Percentiles rank a stretch among this genome's conserved stretches.
These are phyloP conservation scores for Bufo bufo DNA, from an alignment of 2,113 vertebrate species.

Conservation along the genomic window DNA sequence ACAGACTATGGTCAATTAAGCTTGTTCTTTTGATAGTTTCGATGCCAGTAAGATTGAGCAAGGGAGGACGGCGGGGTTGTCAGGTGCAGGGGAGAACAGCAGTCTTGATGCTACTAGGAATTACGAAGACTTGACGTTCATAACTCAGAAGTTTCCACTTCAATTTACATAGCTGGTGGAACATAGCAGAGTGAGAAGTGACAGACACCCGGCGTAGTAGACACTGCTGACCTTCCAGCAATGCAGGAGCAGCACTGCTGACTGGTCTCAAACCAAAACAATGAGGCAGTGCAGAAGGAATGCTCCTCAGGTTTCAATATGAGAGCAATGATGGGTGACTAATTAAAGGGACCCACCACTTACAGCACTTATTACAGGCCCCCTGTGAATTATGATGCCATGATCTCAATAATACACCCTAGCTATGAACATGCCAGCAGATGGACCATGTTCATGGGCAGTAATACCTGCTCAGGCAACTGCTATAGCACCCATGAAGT, in stretches of 20 bases:
- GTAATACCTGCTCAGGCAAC: not conserved
- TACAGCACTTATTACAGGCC: not conserved
- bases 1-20: not conserved
- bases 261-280: slow-evolving; percentile 46
- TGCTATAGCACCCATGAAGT: not conserved
- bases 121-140: slow-evolving; percentile 34
- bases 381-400: not conserved
- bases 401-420: not conserved
- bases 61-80: not conserved
- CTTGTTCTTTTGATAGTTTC: not conserved
- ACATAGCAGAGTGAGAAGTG: slow-evolving; percentile 43
- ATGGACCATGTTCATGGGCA: not conserved
- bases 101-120: not conserved
- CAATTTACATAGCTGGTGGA: slow-evolving; percentile 53
- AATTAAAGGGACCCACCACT: not conserved
- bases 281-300: slow-evolving; percentile 27
- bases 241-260: slow-evolving; percentile 20
- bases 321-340: not conserved
- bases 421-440: not conserved
- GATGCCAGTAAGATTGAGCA: not conserved
- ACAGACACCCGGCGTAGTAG: slow-evolving; percentile 45
- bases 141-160: slow-evolving; percentile 53
- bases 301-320: slow-evolving; percentile 12
- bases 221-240: slow-evolving; percentile 45
- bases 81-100: slow-evolving; percentile 14